phyloP scores from a whole-genome alignment of 1,140 invertebrate species.

The Trichogramma pretiosum region DNA sequence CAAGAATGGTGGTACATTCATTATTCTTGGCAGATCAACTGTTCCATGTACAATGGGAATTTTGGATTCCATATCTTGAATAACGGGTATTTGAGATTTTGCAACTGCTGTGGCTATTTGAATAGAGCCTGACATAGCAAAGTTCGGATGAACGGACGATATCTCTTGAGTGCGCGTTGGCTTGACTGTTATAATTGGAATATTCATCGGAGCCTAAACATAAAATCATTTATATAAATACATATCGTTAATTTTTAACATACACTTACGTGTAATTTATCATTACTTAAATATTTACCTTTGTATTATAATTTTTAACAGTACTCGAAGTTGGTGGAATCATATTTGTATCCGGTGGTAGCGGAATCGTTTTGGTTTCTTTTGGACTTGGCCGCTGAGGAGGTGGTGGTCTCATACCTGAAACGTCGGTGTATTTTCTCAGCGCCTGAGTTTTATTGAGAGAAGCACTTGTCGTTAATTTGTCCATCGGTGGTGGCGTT shows the following conservation, averaged over 20 bases:
- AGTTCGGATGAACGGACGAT: conserved; percentile 31
- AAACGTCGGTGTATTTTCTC: conserved; percentile 21
- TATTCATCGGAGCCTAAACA: too few species aligned
- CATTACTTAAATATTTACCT: too few species aligned
- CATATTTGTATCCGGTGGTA: conserved; percentile 34
- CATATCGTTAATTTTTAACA: too few species aligned
- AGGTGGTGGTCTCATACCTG: conserved; percentile 33
- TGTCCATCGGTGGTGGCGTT: conserved; percentile 36
- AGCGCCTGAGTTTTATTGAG: conserved; percentile 19
- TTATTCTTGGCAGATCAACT: conserved; percentile 38
- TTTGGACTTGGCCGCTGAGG: conserved; percentile 36
- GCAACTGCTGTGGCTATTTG: conserved; percentile 42
- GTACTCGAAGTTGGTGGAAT: conserved; percentile 35
- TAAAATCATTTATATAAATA: too few species aligned
- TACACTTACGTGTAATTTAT: too few species aligned
- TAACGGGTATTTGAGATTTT: conserved; percentile 39
- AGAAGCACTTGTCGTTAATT: conserved; percentile 27
- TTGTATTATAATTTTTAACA: too few species aligned
- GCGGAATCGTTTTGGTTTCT: conserved; percentile 25
- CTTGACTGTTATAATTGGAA: too few species aligned
- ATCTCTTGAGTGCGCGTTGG: conserved; percentile 31
- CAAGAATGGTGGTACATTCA: conserved; percentile 35
- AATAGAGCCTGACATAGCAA: conserved; percentile 39
- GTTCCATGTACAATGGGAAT: conserved; percentile 43
- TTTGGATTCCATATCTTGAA: conserved; percentile 40